Percentiles rank a stretch among this genome's conserved stretches.
Evolutionary conservation across 2,113 vertebrate species (phyloP).

Genomic region (Mormyrus lacerda): DNA sequence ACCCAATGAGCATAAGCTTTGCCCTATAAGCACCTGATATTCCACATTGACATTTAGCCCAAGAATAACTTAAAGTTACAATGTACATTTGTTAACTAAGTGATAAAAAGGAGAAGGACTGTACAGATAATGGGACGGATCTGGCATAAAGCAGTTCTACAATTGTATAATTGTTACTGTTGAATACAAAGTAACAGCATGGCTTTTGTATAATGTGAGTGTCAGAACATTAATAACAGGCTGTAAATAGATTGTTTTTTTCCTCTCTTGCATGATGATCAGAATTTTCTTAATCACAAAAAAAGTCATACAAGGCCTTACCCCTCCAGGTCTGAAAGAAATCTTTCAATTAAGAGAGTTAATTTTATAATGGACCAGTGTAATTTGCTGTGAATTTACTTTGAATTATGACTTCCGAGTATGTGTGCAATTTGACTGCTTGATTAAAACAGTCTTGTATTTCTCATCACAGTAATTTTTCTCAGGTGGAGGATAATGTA

Average conservation of each 20-base stretch:
- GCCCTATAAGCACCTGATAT: background rate
- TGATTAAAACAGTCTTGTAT: background rate
- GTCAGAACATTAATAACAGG: background rate
- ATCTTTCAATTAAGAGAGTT: background rate
- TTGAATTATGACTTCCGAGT: background rate
- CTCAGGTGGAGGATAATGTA: slow-evolving; percentile 4
- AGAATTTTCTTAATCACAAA: background rate
- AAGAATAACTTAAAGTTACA: background rate
- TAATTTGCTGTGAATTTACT: background rate
- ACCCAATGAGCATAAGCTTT: background rate
- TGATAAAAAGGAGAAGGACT: background rate
- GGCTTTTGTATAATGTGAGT: background rate
- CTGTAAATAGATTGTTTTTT: background rate
- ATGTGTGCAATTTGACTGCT: background rate
- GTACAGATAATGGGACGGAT: background rate
- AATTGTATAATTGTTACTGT: background rate
- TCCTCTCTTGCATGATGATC: background rate
- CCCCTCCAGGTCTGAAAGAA: background rate
- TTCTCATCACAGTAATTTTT: background rate
- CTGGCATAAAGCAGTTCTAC: background rate
- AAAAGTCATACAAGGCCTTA: background rate
- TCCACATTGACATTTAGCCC: background rate
- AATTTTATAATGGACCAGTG: background rate
- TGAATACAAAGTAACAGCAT: background rate
- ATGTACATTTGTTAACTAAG: background rate